A percentile compares a stretch with the other conserved stretches of the same genome.
phyloP scores from a whole-genome alignment of 1,140 invertebrate species.

The Drosophila quadrilineata region DNA sequence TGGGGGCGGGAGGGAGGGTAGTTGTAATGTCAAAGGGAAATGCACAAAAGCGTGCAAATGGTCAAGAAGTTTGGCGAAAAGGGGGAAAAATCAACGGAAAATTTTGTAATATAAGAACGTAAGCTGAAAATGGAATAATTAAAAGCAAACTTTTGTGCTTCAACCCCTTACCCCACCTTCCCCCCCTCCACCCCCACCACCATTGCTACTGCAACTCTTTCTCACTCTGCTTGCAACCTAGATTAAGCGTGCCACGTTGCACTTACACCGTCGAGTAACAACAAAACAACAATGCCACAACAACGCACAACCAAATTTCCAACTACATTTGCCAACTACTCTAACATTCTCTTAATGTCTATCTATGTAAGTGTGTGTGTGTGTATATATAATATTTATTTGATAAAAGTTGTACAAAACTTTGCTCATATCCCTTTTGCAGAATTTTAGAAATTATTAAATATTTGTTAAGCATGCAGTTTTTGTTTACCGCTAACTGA shows the following conservation, averaged over 20 bases:
- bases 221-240: too few species aligned
- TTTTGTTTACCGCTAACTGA: too few species aligned
- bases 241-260: not conserved
- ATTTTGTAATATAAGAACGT: not conserved
- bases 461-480: too few species aligned
- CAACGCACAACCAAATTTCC: not conserved
- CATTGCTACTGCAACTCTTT: not conserved
- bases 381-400: too few species aligned
- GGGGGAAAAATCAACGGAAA: not conserved
- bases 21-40: not conserved
- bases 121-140: conserved; percentile 25
- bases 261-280: not conserved
- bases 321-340: not conserved
- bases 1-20: too few species aligned
- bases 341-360: too few species aligned
- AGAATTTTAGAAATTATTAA: too few species aligned
- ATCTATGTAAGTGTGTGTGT: not conserved
- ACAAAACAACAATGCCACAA: not conserved
- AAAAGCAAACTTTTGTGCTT: conserved; percentile 23
- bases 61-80: too few species aligned
- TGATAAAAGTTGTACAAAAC: too few species aligned
- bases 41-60: not conserved
- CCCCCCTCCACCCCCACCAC: not conserved
- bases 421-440: too few species aligned
- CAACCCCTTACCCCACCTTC: not conserved